Conservation (phyloP, 2,888 invertebrate species). For the Hirtodrosophila duncani region DNA sequence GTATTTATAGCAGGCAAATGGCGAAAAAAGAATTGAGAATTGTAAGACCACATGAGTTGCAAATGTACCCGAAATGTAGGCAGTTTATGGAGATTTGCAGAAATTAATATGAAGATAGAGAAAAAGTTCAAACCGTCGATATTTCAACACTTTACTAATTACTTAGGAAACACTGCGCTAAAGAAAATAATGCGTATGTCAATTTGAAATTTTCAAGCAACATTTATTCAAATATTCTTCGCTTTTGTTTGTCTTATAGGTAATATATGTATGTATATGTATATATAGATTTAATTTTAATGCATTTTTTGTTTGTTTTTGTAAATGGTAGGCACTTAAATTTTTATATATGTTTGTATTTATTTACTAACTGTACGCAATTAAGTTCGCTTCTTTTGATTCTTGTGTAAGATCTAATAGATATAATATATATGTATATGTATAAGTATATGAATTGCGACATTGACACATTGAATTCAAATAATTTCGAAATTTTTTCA, state of each 20-base stretch:
- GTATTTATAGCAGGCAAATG: neutral
- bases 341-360: too few species aligned
- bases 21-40: conserved; percentile 49
- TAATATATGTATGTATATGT: conserved; percentile 15
- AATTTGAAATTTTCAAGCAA: conserved; percentile 48
- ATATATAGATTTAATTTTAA: conserved; percentile 45
- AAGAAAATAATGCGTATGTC: neutral
- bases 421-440: conserved; percentile 26
- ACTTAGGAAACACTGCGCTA: too few species aligned
- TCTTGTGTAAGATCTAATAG: conserved; percentile 39
- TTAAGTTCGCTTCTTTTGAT: conserved; percentile 53
- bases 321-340: conserved; percentile 65
- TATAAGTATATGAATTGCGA: conserved; percentile 45
- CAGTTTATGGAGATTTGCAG: too few species aligned
- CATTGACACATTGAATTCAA: conserved; percentile 73
- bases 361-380: conserved; percentile 68
- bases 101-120: too few species aligned
- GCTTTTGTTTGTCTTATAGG: conserved; percentile 54
- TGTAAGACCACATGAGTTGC: conserved; percentile 1
- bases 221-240: conserved; percentile 65
- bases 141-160: too few species aligned
- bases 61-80: neutral
- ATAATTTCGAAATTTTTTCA: conserved; percentile 49
- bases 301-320: conserved; percentile 32
- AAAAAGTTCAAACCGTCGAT: too few species aligned